phyloP scores from a whole-genome alignment of 1,140 invertebrate species.

The Aphaenogaster ashmeadi region DNA sequence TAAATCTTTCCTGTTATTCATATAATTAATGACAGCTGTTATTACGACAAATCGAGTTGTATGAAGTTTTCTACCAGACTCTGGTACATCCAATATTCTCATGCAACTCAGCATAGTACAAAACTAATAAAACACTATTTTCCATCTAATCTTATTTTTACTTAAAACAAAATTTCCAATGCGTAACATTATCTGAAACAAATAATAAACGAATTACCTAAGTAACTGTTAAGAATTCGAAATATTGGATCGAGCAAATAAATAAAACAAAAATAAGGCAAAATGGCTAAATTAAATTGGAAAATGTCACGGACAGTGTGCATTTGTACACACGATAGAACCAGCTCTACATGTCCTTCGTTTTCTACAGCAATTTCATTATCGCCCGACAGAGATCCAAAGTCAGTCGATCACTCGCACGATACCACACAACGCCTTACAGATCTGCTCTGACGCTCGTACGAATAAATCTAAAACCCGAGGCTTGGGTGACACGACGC shows the following conservation, averaged over 20 bases:
- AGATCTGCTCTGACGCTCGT: constrained; percentile 25
- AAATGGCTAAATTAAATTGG: constrained; percentile 45
- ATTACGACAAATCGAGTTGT: not conserved
- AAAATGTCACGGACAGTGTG: constrained; percentile 22
- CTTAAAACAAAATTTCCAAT: not conserved
- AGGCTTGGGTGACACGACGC: constrained; percentile 70
- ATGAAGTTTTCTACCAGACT: not conserved
- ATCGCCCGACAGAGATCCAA: constrained; percentile 61
- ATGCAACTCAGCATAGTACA: not conserved
- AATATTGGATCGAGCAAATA: not conserved
- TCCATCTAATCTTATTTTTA: not conserved
- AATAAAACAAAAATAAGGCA: not conserved
- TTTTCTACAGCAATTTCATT: constrained; percentile 73
- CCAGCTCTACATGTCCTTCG: constrained; percentile 12
- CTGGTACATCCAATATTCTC: not conserved
- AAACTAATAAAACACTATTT: not conserved
- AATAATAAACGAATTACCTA: not conserved
- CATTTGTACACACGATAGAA: constrained; percentile 31
- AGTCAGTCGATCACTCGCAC: constrained; percentile 69
- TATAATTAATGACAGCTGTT: not conserved
- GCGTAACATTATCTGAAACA: not conserved
- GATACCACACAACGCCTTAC: constrained; percentile 40
- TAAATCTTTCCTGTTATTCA: not conserved
- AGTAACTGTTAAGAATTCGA: not conserved
- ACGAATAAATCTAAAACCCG: constrained; percentile 72